Percentiles rank a stretch among this genome's conserved stretches.
phyloP scores from a whole-genome alignment of 92 coral and sea anemone species.

The Zoanthus sansibaricus region DNA sequence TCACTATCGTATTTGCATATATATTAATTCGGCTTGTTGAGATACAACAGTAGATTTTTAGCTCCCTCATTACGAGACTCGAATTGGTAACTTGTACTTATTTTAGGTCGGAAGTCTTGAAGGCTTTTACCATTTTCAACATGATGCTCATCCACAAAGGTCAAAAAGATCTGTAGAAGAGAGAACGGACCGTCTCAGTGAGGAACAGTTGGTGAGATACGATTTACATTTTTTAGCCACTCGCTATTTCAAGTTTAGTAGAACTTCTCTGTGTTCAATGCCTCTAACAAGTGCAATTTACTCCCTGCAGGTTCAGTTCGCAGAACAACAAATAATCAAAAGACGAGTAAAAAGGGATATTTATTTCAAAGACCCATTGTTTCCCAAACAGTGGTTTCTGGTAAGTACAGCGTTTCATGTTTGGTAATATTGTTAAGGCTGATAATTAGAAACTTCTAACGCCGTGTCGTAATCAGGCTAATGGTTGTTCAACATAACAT shows the following conservation, averaged over 20 bases:
- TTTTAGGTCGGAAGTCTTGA: constrained; percentile 89
- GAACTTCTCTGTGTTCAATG: not conserved
- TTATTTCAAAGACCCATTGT: constrained; percentile 75
- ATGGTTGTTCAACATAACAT: not conserved
- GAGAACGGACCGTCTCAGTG: constrained; percentile 62
- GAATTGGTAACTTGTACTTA: not conserved
- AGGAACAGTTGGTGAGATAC: constrained; percentile 55
- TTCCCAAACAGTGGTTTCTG: constrained; percentile 85
- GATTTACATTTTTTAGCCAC: constrained; percentile 6
- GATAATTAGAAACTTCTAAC: not conserved
- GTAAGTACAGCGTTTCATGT: constrained; percentile 60
- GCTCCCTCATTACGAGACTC: not conserved
- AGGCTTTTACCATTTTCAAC: constrained; percentile 84
- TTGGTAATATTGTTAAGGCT: not conserved
- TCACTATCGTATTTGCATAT: not conserved
- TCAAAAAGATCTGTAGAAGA: constrained; percentile 79
- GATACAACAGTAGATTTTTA: constrained; percentile 18
- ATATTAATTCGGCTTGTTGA: not conserved
- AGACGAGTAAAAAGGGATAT: constrained; percentile 83
- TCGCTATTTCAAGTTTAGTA: not conserved
- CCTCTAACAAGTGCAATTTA: not conserved
- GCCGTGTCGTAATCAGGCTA: not conserved
- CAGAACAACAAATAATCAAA: constrained; percentile 89
- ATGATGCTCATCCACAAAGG: constrained; percentile 83
- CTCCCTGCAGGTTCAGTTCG: constrained; percentile 85